These are phyloP conservation scores for Psittacara wagleri DNA, from an alignment of 2,113 vertebrate species.

Conservation along the genomic window DNA sequence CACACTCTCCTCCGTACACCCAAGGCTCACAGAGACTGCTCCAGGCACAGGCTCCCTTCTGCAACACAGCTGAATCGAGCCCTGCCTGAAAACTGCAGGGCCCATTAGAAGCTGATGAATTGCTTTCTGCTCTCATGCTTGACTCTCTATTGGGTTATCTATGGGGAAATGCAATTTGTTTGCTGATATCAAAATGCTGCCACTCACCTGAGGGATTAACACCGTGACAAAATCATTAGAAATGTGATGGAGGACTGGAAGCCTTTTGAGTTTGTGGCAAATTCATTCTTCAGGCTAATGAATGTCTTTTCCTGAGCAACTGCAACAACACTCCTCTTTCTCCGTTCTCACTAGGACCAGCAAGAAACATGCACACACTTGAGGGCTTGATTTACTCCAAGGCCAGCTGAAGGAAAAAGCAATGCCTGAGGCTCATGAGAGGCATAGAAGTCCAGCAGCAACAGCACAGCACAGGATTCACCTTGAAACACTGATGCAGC, in stretches of 20 bases:
- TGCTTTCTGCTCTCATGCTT: background rate
- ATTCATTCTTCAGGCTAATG: conserved; percentile 53
- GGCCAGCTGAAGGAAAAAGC: background rate
- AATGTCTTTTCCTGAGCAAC: conserved; percentile 1
- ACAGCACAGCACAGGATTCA: background rate
- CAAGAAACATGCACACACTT: background rate
- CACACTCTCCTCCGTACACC: fast-evolving
- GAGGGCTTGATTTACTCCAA: background rate
- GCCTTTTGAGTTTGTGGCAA: background rate
- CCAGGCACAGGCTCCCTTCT: background rate
- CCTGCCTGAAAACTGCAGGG: background rate
- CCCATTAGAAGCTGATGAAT: conserved; percentile 58
- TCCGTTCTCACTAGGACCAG: background rate
- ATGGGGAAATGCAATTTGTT: conserved; percentile 61
- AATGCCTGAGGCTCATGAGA: background rate
- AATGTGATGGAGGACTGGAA: conserved; percentile 49
- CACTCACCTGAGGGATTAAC: conserved; percentile 67
- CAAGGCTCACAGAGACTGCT: background rate
- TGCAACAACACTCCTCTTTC: background rate
- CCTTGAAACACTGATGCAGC: fast-evolving
- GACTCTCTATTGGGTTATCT: conserved; percentile 47
- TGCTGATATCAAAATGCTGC: conserved; percentile 65
- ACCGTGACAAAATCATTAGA: conserved; percentile 72
- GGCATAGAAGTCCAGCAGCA: background rate
- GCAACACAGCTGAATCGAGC: background rate